Base-by-base conservation (phyloP, 2,888 invertebrate genomes). In the Lochmaea capreae region DNA sequence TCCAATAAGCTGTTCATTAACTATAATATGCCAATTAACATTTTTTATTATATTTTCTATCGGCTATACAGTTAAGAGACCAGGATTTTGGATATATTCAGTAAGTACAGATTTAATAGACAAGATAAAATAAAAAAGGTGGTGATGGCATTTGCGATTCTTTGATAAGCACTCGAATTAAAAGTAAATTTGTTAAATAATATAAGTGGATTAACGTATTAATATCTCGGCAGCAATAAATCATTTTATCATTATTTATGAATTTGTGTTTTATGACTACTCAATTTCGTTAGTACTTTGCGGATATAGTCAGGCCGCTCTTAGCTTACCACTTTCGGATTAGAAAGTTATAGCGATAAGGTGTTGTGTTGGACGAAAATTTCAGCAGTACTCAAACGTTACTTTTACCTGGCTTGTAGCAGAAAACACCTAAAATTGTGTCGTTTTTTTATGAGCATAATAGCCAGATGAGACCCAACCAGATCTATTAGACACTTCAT, bases 11-110 rank as follows among this genome's bases (percentile, higher is more conserved):
- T 18, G 66, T 42, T 43, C 71, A 46, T 14, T 76, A 39, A 77
- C 63, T 52, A 67, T 79, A n/a, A 18, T 65, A 6, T 67, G 75
- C 11, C 78, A 79, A 46, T 69, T 80, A 14, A 16, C 68, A 10
- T 63, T 80, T 3, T 77, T 79, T 69, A 33, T 80, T 10, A 43
- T 79, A 39, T 80, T 81, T 74, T 76, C 79, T 22, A 67, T 77
- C 46, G 81, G 81, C 33, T 49, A 54, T 46, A 77, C 78, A 16
- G 71, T 74, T 14, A 78, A 73, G 16, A 72, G 76, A 66, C 79
- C 81, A 57, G 79, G 76, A 26, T 58, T 63, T 26, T 81, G 81
- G 81, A 80, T 81, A 52, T 71, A 77, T 63, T 18, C 66, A 61
- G 80, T 80, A 76, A 77, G 72, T 71, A 54, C 4, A 10, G 9